Conservation (phyloP, 2,113 vertebrate genomes). For the Chaenocephalus aceratus region DNA sequence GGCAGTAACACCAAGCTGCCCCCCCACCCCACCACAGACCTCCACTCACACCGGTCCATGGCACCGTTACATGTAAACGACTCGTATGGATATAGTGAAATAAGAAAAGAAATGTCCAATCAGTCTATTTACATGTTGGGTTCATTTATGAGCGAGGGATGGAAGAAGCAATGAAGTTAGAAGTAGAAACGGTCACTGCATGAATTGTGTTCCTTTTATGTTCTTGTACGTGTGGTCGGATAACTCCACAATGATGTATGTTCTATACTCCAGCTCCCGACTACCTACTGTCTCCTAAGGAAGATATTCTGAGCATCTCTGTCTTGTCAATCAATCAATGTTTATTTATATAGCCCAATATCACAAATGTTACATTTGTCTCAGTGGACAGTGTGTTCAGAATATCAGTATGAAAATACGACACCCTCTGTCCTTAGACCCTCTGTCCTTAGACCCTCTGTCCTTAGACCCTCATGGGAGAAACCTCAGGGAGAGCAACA, state of each 20-base stretch:
- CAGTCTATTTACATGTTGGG: neutral
- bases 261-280: too few species aligned
- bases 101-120: neutral
- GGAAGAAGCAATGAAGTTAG: neutral
- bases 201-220: neutral
- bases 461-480: too few species aligned
- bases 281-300: too few species aligned
- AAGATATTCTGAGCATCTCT: too few species aligned
- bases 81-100: neutral
- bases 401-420: too few species aligned
- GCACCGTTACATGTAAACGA: constrained; percentile 31
- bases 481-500: too few species aligned
- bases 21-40: constrained; percentile 19
- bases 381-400: too few species aligned
- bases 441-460: too few species aligned
- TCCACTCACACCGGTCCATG: constrained; percentile 67
- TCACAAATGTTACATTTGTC: too few species aligned
- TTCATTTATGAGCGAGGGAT: neutral
- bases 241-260: neutral
- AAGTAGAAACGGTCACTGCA: neutral
- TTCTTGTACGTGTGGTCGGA: neutral
- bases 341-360: too few species aligned
- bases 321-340: too few species aligned
- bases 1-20: constrained; percentile 22
- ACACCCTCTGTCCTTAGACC: too few species aligned